A percentile compares a stretch with the other conserved stretches of the same genome.
Conservation (phyloP, 2,797 vertebrate species). For the Chiloscyllium punctatum region DNA sequence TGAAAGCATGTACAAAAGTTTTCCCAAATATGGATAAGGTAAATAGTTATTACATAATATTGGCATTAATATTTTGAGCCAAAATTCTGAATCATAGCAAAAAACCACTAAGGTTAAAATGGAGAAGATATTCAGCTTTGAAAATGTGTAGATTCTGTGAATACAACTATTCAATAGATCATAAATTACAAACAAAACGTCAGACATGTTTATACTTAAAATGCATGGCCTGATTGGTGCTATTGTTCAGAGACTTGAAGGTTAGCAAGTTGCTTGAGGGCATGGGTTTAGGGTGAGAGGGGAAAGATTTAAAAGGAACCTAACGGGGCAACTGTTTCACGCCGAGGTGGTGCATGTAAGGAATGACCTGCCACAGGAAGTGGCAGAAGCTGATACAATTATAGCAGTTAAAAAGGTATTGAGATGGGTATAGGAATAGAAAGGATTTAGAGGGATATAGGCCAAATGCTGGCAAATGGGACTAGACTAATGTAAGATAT, state of each 20-base stretch:
- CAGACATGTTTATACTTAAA: neutral
- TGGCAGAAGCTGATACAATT: no score
- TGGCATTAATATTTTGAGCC: neutral
- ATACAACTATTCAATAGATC: neutral
- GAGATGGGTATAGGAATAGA: no score
- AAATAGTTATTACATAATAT: neutral
- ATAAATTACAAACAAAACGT: neutral
- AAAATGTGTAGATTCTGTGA: neutral
- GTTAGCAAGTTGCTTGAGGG: neutral
- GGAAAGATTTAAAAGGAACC: no score
- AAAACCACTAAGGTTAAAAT: neutral
- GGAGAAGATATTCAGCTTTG: neutral
- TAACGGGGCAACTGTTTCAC: no score
- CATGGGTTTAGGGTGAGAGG: no score
- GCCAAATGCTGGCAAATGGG: no score
- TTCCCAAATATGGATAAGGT: neutral
- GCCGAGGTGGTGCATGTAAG: no score
- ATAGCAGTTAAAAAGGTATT: no score
- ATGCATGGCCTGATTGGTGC: neutral
- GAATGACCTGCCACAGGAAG: no score
- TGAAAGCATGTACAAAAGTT: neutral
- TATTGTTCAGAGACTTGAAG: neutral
- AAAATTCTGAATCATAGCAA: neutral
- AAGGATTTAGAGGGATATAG: no score
- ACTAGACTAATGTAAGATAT: no score